Conservation (phyloP, 2,113 vertebrate genomes). For the Puffinus mauretanicus region DNA sequence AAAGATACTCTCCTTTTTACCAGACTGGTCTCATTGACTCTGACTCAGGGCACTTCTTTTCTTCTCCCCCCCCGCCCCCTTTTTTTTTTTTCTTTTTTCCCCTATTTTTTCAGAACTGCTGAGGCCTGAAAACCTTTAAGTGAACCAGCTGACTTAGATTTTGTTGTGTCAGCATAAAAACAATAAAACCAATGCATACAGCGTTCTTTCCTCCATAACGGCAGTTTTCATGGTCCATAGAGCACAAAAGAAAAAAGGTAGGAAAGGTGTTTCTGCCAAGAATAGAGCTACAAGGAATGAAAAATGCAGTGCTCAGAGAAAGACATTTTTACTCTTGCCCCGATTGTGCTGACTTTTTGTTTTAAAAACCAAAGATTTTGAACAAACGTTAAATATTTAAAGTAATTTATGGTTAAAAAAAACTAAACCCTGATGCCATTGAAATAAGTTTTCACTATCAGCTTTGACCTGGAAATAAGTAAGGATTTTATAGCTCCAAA, state of each 20-base stretch:
- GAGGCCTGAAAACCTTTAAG: conserved; percentile 52
- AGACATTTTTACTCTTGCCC: conserved; percentile 24
- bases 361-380: conserved; percentile 14
- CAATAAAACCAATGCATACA: conserved; percentile 58
- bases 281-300: conserved; percentile 52
- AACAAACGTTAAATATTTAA: not conserved
- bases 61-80: not conserved
- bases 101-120: conserved; percentile 18
- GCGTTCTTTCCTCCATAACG: conserved; percentile 34
- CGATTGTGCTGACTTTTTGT: conserved; percentile 19
- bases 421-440: not conserved
- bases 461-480: conserved; percentile 4
- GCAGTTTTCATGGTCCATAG: conserved; percentile 65
- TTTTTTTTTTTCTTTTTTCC: too few species aligned
- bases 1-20: not conserved
- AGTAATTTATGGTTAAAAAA: not conserved
- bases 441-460: not conserved
- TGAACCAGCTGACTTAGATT: conserved; percentile 45
- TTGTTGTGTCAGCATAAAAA: conserved; percentile 68
- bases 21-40: not conserved
- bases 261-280: conserved; percentile 58
- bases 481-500: not conserved
- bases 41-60: not conserved
- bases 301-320: conserved; percentile 23
- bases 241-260: conserved; percentile 64